Conservation (phyloP, 2,888 invertebrate species). For the Drepanosiphum platanoidis region DNA sequence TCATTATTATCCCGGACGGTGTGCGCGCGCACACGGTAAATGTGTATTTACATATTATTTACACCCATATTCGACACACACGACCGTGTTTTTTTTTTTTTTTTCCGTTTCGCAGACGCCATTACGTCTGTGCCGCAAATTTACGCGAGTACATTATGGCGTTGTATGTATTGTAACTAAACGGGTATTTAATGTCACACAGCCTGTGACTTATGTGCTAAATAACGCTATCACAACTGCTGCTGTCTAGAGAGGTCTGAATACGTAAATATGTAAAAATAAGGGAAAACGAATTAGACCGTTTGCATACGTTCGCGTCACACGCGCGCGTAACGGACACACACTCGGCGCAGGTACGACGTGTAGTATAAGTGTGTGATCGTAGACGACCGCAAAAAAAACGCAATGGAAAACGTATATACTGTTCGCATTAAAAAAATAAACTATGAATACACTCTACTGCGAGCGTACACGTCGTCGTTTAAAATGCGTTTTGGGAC, state of each 20-base stretch:
- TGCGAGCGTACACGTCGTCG: no score
- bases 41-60: not conserved
- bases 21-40: not conserved
- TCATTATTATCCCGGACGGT: not conserved
- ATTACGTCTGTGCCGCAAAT: not conserved
- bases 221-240: not conserved
- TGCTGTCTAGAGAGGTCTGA: not conserved
- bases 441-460: no score
- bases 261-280: not conserved
- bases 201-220: no score
- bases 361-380: no score
- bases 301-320: not conserved
- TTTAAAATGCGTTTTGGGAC: no score
- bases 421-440: no score
- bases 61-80: slow-evolving; percentile 10
- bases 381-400: no score
- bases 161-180: not conserved
- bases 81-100: not conserved
- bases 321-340: not conserved
- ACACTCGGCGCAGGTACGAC: no score
- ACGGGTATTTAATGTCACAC: no score
- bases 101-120: not conserved
- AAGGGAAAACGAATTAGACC: not conserved
- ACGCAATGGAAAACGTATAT: no score
- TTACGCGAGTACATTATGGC: not conserved